Evolutionary conservation across 2,888 invertebrate genomes (phyloP), one percentile per base, ranked within the genome.

Genomic region (Agriopis aurantiaria): DNA sequence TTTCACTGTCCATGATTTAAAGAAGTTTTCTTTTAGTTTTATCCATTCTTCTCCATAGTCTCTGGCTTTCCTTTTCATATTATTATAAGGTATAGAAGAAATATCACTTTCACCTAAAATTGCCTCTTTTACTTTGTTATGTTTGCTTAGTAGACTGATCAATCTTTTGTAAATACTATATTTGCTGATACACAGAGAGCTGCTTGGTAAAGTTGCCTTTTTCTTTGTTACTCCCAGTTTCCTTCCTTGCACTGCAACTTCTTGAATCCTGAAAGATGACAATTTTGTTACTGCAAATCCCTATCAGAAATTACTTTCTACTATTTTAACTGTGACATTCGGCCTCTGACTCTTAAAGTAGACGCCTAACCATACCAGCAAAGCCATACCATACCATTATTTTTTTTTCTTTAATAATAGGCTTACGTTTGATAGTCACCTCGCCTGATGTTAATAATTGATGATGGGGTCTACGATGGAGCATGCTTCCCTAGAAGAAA

Each of bases 141-240:
- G 82, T 40, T 82, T 83, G 1, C 86, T 80, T 43, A 95, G 68
- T 65, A 95, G 75, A 12, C 87, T 79, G 17, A 93, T 68, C 79
- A 95, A 96, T 59, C 78, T 89, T 73, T 87, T 86, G 60, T 95
- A 92, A 5, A 96, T 75, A 74, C 91, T 91, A 77, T 91, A 92
- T 89, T 96, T 96, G 77, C 95, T 95, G 52, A 96, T 91, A 62
- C 91, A 85, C 68, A 96, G 85, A 49, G 92, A 91, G 58, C 87
- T 92, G 12, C 84, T 91, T 17, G 88, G 87, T 33, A 81, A 84
- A 61, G 87, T 84, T 41, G 88, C 81, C 70, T 91, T 92, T 81
- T 96, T 97, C 84, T 96, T 97, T 0, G 97, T 98, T 1, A 96
- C 92, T 6, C 98, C 98, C 85, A 97, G 96, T 74, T 96, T 97